A percentile compares a stretch with the other conserved stretches of the same genome.
Conservation (phyloP, 2,888 invertebrate species). For the Erannis defoliaria region DNA sequence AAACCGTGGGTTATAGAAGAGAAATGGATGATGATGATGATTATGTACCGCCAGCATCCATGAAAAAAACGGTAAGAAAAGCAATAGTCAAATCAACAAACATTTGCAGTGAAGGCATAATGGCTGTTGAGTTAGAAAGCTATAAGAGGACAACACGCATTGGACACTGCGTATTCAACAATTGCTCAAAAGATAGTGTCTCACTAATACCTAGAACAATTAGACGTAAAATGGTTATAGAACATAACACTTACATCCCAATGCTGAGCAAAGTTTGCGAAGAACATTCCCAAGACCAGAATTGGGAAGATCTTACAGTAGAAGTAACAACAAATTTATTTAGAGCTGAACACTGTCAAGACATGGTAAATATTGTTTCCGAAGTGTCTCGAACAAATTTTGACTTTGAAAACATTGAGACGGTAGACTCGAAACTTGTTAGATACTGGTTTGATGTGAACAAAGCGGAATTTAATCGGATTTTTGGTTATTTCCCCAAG, state of each 20-base stretch:
- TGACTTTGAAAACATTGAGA: constrained; percentile 24
- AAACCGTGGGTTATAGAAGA: not conserved
- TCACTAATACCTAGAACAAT: constrained; percentile 11
- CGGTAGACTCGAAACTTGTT: constrained; percentile 16
- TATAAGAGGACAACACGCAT: constrained; percentile 12
- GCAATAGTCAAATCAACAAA: not conserved
- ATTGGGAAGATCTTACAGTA: constrained; percentile 23
- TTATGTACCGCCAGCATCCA: not conserved
- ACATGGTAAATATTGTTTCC: constrained; percentile 17
- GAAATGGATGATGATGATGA: not conserved
- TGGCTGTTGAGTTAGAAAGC: constrained; percentile 1
- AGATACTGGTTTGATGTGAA: constrained; percentile 31
- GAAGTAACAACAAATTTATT: constrained; percentile 8
- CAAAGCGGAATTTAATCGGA: constrained; percentile 20
- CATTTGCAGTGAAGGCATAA: too few relatives aligned
- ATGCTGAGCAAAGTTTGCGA: constrained; percentile 19
- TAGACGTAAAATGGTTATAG: constrained; percentile 15
- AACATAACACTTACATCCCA: constrained; percentile 19
- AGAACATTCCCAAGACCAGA: constrained; percentile 28
- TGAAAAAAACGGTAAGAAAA: not conserved
- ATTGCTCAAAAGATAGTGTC: not conserved
- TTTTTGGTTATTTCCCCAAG: constrained; percentile 8
- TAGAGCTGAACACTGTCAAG: constrained; percentile 7
- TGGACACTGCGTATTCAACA: constrained; percentile 17
- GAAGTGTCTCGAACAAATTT: not conserved